These are phyloP conservation scores for Rana temporaria DNA, from an alignment of 2,113 vertebrate species.

Conservation along the genomic window DNA sequence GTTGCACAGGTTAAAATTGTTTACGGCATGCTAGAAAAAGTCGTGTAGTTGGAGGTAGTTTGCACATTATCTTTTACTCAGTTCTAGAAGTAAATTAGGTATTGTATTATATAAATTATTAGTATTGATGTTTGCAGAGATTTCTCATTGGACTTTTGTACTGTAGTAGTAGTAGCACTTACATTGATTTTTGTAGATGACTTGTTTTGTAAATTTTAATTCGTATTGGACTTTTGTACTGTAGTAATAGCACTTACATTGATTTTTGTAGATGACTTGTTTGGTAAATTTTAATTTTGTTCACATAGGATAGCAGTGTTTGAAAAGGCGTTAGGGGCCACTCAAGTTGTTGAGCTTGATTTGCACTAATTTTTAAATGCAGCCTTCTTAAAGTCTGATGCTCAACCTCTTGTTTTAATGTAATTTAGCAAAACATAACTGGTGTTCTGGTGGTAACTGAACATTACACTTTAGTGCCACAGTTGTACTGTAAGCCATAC, in stretches of 20 bases:
- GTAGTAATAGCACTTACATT: background rate
- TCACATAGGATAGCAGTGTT: background rate
- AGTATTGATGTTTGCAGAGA: background rate
- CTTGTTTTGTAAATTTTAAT: background rate
- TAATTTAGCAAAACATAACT: background rate
- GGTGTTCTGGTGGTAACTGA: slow-evolving; percentile 6
- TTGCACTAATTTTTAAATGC: slow-evolving; percentile 45
- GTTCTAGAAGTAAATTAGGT: background rate
- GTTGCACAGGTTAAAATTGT: background rate
- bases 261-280: background rate
- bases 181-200: background rate
- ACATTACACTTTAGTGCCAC: slow-evolving; percentile 34
- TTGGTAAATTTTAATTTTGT: background rate
- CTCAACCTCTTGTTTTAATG: background rate
- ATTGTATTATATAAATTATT: slow-evolving; percentile 1
- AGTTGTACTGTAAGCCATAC: slow-evolving; percentile 2
- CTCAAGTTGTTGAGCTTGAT: slow-evolving; percentile 12
- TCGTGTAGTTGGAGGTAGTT: slow-evolving; percentile 11
- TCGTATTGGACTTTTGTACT: slow-evolving; percentile 10
- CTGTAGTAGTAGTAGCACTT: background rate
- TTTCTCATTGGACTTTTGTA: slow-evolving; percentile 10
- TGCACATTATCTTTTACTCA: slow-evolving; percentile 21
- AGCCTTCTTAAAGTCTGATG: slow-evolving; percentile 14
- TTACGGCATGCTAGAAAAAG: background rate
- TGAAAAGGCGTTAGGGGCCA: background rate